A percentile compares a stretch with the other conserved stretches of the same genome.
phyloP scores from a whole-genome alignment of 2,888 invertebrate genomes.

The Phasia obesa region DNA sequence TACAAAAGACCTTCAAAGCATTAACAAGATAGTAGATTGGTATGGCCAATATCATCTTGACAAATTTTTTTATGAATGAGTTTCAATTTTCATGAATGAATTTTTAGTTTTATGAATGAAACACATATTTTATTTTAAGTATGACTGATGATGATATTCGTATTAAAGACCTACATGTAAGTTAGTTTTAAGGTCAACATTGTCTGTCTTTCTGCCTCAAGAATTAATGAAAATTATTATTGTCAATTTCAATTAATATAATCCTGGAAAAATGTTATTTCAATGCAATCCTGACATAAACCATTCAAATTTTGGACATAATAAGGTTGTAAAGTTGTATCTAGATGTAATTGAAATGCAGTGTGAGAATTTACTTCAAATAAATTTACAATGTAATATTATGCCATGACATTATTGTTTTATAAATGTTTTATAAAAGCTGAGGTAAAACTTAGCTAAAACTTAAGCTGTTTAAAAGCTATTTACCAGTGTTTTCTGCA shows the following conservation, averaged over 20 bases:
- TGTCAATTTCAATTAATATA: slow-evolving; percentile 39
- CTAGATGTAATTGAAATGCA: not conserved
- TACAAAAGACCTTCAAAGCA: not conserved
- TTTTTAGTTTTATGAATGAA: slow-evolving; percentile 44
- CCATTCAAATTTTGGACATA: not conserved
- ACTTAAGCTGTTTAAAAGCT: no score
- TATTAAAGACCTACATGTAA: slow-evolving; percentile 45
- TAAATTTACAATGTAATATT: no score
- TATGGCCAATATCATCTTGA: slow-evolving; percentile 61
- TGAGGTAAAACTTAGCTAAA: no score
- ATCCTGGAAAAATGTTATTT: slow-evolving; percentile 57
- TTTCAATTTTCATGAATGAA: slow-evolving; percentile 58
- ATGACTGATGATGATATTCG: slow-evolving; percentile 51
- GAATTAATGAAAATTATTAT: slow-evolving; percentile 53
- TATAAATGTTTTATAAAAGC: no score
- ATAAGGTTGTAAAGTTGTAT: not conserved
- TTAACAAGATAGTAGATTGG: slow-evolving; percentile 11
- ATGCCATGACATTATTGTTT: no score
- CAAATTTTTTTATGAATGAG: slow-evolving; percentile 55
- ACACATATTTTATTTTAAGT: slow-evolving; percentile 50
- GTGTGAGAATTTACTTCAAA: not conserved
- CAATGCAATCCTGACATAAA: slow-evolving; percentile 51
- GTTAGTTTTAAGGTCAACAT: slow-evolving; percentile 29
- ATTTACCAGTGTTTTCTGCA: no score
- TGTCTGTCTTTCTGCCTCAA: slow-evolving; percentile 20